Percentiles rank a stretch among this genome's conserved stretches.
Evolutionary conservation across 2,888 invertebrate genomes (phyloP).

Genomic region (Andricus quercusramuli): DNA sequence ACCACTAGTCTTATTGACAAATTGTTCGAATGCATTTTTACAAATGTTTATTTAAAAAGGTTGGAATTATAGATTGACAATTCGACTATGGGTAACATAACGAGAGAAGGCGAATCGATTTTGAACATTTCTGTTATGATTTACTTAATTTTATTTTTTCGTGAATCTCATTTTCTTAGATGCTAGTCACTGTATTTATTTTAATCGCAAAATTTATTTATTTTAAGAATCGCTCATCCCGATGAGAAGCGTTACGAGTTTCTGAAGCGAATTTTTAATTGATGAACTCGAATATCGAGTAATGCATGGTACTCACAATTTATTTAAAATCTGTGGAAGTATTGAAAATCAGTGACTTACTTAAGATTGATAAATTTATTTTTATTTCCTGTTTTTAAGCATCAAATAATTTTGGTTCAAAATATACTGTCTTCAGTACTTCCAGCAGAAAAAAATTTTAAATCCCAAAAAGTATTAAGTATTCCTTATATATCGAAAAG

Average conservation of each 20-base stretch:
- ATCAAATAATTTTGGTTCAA: background rate
- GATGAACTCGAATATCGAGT: background rate
- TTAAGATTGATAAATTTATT: background rate
- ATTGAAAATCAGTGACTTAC: background rate
- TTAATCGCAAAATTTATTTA: slow-evolving; percentile 19
- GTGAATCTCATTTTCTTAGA: background rate
- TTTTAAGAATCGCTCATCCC: slow-evolving; percentile 30
- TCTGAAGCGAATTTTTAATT: slow-evolving; percentile 9
- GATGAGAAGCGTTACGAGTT: slow-evolving; percentile 26
- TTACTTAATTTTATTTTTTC: slow-evolving; percentile 26
- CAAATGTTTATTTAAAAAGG: background rate
- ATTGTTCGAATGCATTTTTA: background rate
- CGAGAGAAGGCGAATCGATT: slow-evolving; percentile 25
- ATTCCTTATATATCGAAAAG: background rate
- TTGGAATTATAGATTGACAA: background rate
- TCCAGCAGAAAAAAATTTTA: background rate
- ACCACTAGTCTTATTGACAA: slow-evolving; percentile 22
- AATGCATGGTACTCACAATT: slow-evolving; percentile 26
- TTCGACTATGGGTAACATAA: slow-evolving; percentile 21
- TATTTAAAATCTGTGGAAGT: slow-evolving; percentile 1
- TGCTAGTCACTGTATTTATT: slow-evolving; percentile 29
- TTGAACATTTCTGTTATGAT: slow-evolving; percentile 33
- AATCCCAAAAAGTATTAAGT: background rate
- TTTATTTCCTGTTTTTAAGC: background rate
- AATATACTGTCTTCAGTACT: background rate